phyloP scores from a whole-genome alignment of 2,888 invertebrate genomes.

The Autographa pulchrina region DNA sequence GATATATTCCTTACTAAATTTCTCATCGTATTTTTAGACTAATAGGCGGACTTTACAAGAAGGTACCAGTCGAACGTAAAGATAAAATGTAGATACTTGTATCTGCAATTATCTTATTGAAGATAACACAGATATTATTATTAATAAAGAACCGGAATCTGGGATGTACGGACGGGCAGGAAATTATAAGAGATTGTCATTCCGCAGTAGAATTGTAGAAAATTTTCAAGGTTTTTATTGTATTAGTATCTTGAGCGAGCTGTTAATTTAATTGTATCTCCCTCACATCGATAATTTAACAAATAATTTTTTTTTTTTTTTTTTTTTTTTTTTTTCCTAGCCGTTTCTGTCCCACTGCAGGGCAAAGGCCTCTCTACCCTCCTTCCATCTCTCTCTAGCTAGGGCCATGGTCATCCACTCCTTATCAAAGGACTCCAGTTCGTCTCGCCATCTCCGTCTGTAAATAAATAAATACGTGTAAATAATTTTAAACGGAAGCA shows the following conservation, averaged over 20 bases:
- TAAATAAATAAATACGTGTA: neutral
- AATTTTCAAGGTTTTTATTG: neutral
- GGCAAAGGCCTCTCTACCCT: too few relatives aligned
- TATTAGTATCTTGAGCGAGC: neutral
- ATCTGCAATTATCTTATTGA: neutral
- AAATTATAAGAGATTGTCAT: slow-evolving; percentile 7
- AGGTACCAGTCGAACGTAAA: too few relatives aligned
- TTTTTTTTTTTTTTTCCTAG: too few relatives aligned
- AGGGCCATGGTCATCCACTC: too few relatives aligned
- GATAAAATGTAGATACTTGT: too few relatives aligned
- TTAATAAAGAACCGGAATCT: neutral
- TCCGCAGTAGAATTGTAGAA: neutral
- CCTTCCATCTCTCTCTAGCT: too few relatives aligned
- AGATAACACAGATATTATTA: neutral
- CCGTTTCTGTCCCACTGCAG: too few relatives aligned
- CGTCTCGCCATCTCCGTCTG: too few relatives aligned
- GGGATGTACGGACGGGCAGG: neutral
- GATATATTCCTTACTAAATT: neutral
- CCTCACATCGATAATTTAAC: neutral
- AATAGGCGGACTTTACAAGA: too few relatives aligned
- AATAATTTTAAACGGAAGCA: neutral
- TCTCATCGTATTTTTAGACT: neutral
- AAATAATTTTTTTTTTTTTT: too few relatives aligned
- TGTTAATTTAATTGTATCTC: neutral
- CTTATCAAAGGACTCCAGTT: too few relatives aligned